These are phyloP conservation scores for Datnioides undecimradiatus DNA, from an alignment of 2,113 vertebrate genomes.

Conservation along the genomic window DNA sequence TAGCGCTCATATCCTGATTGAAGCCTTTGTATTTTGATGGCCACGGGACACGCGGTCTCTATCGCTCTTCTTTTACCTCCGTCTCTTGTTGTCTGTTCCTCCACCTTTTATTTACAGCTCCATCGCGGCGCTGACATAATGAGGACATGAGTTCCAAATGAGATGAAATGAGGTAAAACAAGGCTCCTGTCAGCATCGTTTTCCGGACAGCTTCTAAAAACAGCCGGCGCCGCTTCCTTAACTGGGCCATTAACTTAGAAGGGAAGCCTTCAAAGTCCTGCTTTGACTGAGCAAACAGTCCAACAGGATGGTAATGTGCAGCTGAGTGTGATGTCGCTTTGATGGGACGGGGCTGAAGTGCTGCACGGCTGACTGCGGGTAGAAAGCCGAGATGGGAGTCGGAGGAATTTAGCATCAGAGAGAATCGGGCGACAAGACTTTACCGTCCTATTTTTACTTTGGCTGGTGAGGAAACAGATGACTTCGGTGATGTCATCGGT, in stretches of 20 bases:
- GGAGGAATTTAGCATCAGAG: slow-evolving; percentile 24
- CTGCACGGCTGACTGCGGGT: slow-evolving; percentile 15
- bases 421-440: slow-evolving; percentile 23
- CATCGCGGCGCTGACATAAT: slow-evolving; percentile 72
- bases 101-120: slow-evolving; percentile 74
- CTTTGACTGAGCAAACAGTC: slow-evolving; percentile 64
- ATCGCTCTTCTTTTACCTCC: slow-evolving; percentile 38
- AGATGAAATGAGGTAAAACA: slow-evolving; percentile 76
- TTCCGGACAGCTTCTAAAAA: slow-evolving; percentile 71
- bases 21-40: slow-evolving; percentile 63
- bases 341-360: slow-evolving; percentile 44
- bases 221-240: slow-evolving; percentile 57
- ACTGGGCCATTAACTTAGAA: slow-evolving; percentile 72
- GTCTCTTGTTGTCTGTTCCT: slow-evolving; percentile 53
- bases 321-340: slow-evolving; percentile 32
- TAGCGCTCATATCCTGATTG: slow-evolving; percentile 60
- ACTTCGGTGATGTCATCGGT: background rate
- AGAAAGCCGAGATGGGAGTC: slow-evolving; percentile 1
- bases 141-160: slow-evolving; percentile 76
- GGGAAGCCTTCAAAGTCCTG: slow-evolving; percentile 65
- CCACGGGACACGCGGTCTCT: slow-evolving; percentile 48
- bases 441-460: slow-evolving; percentile 43
- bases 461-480: background rate
- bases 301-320: slow-evolving; percentile 47
- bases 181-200: slow-evolving; percentile 63